These are phyloP conservation scores for Pagetopsis macropterus DNA, from an alignment of 2,797 vertebrate genomes.

Conservation along the genomic window DNA sequence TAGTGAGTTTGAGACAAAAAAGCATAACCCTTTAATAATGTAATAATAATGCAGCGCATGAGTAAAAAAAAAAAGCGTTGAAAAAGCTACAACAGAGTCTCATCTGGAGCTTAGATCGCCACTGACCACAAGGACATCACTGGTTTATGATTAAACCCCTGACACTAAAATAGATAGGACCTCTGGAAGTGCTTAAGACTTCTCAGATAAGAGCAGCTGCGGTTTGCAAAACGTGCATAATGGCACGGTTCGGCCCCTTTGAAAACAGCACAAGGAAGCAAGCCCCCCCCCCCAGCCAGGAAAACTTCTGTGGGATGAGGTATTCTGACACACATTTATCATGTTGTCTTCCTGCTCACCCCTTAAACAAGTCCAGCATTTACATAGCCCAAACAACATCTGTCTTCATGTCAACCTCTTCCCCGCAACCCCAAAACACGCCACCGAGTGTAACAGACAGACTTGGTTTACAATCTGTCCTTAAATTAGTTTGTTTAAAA, in stretches of 20 bases:
- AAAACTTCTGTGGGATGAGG: conserved; percentile 37
- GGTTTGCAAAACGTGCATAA: conserved; percentile 60
- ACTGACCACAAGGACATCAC: conserved; percentile 26
- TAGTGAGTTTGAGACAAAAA: conserved; percentile 16
- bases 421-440: conserved; percentile 34
- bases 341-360: conserved; percentile 62
- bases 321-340: conserved; percentile 68
- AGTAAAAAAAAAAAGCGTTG: not conserved
- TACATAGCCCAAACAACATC: conserved; percentile 67
- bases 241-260: conserved; percentile 54
- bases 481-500: conserved; percentile 57
- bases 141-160: conserved; percentile 61
- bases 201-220: conserved; percentile 58
- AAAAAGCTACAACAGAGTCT: conserved; percentile 9
- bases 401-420: conserved; percentile 65
- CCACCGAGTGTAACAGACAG: conserved; percentile 20
- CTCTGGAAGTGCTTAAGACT: conserved; percentile 69
- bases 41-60: not conserved
- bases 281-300: conserved; percentile 11
- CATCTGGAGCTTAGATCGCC: conserved; percentile 39
- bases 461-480: conserved; percentile 31
- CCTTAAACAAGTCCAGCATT: conserved; percentile 69
- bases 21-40: conserved; percentile 14
- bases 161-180: conserved; percentile 49
- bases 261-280: conserved; percentile 44